Evolutionary conservation across 2,797 vertebrate genomes (phyloP).

Genomic region (Enteromius anoplus): DNA sequence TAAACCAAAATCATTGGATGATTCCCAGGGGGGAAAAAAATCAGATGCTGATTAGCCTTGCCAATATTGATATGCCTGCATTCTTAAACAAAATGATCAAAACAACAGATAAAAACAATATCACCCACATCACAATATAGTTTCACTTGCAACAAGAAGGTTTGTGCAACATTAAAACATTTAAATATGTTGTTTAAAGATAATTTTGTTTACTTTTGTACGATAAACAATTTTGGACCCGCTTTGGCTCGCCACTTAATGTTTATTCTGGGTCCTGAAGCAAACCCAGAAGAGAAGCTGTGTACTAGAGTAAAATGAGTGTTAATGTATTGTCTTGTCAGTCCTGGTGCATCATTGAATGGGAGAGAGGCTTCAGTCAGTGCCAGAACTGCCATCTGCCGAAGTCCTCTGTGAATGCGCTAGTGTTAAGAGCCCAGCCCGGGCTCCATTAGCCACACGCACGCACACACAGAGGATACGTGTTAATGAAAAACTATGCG

Average conservation of each 20-base stretch:
- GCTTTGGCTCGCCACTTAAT: not conserved
- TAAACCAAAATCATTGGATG: not conserved
- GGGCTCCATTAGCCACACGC: conserved; percentile 59
- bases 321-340: conserved; percentile 65
- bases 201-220: conserved; percentile 22
- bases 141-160: not conserved
- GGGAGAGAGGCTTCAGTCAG: conserved; percentile 58
- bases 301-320: conserved; percentile 59
- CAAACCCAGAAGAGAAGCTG: conserved; percentile 19
- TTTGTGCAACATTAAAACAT: not conserved
- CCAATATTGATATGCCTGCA: not conserved
- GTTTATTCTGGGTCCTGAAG: not conserved
- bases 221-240: not conserved
- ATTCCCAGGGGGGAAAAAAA: not conserved
- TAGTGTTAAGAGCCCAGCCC: conserved; percentile 63
- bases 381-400: conserved; percentile 65
- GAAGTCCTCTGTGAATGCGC: conserved; percentile 62
- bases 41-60: not conserved
- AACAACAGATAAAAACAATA: not conserved
- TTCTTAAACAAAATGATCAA: not conserved
- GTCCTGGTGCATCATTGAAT: conserved; percentile 54
- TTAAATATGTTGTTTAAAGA: not conserved
- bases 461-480: conserved; percentile 45
- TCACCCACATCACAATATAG: not conserved
- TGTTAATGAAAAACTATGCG: conserved; percentile 77